Evolutionary conservation across 2,797 vertebrate species (phyloP).

Genomic region (Lagodon rhomboides): DNA sequence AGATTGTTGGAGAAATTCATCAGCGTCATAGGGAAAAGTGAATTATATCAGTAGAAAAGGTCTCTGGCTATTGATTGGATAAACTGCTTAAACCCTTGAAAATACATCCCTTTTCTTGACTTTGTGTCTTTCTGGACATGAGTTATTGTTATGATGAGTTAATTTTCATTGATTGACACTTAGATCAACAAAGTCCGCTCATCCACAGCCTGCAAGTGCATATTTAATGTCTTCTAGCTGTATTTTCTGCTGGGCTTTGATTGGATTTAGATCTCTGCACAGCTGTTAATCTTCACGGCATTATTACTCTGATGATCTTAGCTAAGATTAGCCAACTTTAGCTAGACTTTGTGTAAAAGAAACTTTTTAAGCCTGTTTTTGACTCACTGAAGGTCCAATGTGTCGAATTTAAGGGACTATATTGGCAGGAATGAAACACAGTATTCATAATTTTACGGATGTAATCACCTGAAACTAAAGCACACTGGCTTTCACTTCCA

Average conservation of each 20-base stretch:
- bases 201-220: neutral
- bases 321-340: neutral
- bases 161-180: constrained; percentile 23
- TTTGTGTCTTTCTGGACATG: neutral
- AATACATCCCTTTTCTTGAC: constrained; percentile 12
- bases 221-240: no score
- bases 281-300: no score
- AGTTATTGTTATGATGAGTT: constrained; percentile 21
- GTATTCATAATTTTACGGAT: no score
- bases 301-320: neutral
- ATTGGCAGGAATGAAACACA: no score
- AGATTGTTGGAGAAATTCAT: constrained; percentile 5
- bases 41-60: constrained; percentile 28
- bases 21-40: neutral
- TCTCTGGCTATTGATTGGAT: constrained; percentile 41
- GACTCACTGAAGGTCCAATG: neutral
- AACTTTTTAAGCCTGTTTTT: neutral
- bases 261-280: no score
- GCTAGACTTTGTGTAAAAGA: neutral
- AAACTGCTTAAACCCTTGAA: constrained; percentile 21
- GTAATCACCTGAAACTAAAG: no score
- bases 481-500: no score
- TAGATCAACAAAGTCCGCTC: neutral
- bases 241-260: no score
- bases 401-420: no score